These are phyloP conservation scores for Peromyscus maniculatus DNA, from an alignment of 2,113 vertebrate genomes.

Conservation along the genomic window DNA sequence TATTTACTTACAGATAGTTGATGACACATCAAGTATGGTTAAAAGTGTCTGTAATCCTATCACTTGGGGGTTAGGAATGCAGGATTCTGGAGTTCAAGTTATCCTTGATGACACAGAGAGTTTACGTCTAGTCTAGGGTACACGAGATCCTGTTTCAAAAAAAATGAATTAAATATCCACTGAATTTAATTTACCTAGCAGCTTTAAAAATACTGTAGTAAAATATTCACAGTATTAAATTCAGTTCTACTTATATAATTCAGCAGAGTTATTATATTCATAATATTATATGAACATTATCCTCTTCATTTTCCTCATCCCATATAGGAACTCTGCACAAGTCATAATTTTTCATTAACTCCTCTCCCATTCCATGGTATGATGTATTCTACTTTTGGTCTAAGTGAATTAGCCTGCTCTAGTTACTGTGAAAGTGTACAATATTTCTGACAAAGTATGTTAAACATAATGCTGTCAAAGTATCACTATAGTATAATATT, in stretches of 20 bases:
- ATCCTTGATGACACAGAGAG: background rate
- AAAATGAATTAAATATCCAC: background rate
- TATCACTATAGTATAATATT: slow-evolving; percentile 3
- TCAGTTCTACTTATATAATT: slow-evolving; percentile 4
- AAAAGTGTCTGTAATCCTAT: too few species aligned
- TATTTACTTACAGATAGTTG: slow-evolving; percentile 2
- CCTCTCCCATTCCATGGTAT: background rate
- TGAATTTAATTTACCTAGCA: background rate
- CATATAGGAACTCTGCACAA: background rate
- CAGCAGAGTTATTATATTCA: background rate
- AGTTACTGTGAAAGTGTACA: background rate
- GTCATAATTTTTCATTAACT: background rate
- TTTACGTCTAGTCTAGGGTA: background rate
- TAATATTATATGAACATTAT: background rate
- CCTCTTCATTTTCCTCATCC: slow-evolving; percentile 1
- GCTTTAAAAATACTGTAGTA: background rate
- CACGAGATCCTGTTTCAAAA: background rate
- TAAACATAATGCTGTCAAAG: background rate
- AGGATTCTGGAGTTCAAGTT: background rate
- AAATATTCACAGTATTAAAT: background rate
- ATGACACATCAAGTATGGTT: background rate
- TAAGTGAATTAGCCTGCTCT: background rate
- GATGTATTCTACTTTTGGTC: background rate
- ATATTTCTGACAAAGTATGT: slow-evolving; percentile 12
- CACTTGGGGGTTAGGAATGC: background rate